A percentile compares a stretch with the other conserved stretches of the same genome.
Conservation (phyloP, 2,797 vertebrate species). For the Mallotus villosus region DNA sequence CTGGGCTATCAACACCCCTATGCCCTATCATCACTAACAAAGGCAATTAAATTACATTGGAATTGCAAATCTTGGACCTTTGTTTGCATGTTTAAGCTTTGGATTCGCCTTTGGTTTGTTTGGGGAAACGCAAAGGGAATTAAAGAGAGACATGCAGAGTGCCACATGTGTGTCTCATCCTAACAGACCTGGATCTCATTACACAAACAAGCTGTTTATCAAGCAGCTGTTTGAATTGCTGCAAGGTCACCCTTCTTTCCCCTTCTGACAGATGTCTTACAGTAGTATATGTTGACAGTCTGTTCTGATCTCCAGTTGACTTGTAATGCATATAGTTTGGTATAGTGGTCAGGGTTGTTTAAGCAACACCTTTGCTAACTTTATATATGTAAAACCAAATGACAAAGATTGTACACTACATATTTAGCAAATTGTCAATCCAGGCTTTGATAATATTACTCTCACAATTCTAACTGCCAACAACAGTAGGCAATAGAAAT, state of each 20-base stretch:
- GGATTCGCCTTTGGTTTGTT: constrained; percentile 31
- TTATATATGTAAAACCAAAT: too few relatives aligned
- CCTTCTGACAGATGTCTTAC: neutral
- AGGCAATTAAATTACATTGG: constrained; percentile 39
- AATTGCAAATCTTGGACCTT: constrained; percentile 36
- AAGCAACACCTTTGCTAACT: too few relatives aligned
- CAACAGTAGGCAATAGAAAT: too few relatives aligned
- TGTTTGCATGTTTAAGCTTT: constrained; percentile 22
- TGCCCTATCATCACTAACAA: constrained; percentile 21
- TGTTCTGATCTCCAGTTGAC: too few relatives aligned
- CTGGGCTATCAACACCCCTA: neutral
- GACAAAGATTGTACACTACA: too few relatives aligned
- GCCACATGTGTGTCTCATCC: neutral
- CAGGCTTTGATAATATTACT: too few relatives aligned
- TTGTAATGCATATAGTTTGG: too few relatives aligned
- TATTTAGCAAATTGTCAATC: too few relatives aligned
- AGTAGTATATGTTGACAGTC: neutral
- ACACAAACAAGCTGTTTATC: neutral
- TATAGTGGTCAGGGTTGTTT: too few relatives aligned
- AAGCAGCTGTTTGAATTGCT: neutral
- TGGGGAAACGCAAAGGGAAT: constrained; percentile 11
- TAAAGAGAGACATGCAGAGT: neutral
- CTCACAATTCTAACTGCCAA: too few relatives aligned
- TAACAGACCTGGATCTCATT: neutral
- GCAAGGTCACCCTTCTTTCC: neutral